Base-by-base conservation (phyloP, 2,113 vertebrate species). In the Atractosteus spatula region DNA sequence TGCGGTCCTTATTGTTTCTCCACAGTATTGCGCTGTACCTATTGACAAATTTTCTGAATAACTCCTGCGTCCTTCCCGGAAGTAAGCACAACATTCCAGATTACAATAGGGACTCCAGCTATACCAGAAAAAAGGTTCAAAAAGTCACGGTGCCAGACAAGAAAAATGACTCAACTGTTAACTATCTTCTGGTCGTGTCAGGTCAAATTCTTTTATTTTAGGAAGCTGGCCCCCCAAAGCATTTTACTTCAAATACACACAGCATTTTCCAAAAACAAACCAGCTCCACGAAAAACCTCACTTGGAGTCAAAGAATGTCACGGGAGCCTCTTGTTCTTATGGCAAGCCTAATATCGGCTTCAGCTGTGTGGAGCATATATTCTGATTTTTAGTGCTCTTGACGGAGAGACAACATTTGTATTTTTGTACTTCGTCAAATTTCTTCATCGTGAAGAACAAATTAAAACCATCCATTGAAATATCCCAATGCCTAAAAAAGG, bases 21-120 rank as follows among this genome's bases (percentile, higher is more conserved):
- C 74, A 79, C 76, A 59, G 78, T 29, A 73, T 79, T 86, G 72
- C 74, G 75, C 81, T 84, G 67, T 82, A 86, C 79, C 79, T 82
- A 79, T 85, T 85, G 71, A 86, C 80, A 86, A 76, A 89, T 91
- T 83, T 85, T 78, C 65, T 4, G 78, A 92, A 89, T 86, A 85
- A 83, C 42, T 90, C 8, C 56, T 76, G 41, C 80, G 75, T 83
- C 84, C 88, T 94, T 96, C 91, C 91, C 41, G 90, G 93, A 95
- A 95, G 87, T 84, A 80, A 54, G 0, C 69, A 80, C 79, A 79
- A 85, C 89, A 92, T 93, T 96, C 89, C 89, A 88, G 82, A 92
- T 91, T 91, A 85, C 90, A 86, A 89, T 81, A 83, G 89, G 89
- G 90, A 92, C 80, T 78, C 74, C 56, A 41, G 14, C 75, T 77